Evolutionary conservation across 2,113 vertebrate genomes (phyloP), one percentile per base, ranked within the genome.

Genomic region (Mobula birostris): DNA sequence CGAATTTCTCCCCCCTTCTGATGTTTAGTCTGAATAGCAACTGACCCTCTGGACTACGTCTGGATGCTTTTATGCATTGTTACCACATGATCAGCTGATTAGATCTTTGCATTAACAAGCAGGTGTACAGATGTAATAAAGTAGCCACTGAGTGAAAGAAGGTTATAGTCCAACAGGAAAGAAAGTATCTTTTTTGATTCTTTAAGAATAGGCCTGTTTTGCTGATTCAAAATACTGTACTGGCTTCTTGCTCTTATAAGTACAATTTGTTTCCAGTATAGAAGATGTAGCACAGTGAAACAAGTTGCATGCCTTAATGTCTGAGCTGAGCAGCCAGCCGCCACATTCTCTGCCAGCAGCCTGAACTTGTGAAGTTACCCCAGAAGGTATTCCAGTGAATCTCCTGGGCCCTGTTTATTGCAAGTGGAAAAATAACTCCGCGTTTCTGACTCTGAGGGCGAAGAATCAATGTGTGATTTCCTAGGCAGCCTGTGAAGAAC

Each of bases 351-450:
- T 58, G 82, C 82, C 82, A 58, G 24, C 83, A 27, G 56, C 8
- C 27, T 88, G 85, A 63, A 88, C 29, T 63, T 32, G n/a, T 63
- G 63, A 63, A 88, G 27, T 88, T 88, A 88, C 85, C 85, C 58
- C 58, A 63, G 29, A 63, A 88, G 63, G 58, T 32, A 88, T 63
- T 32, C 58, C 12, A 66, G 85, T 63, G 58, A 88, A 63, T 14
- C 85, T 17, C 29, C 24, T 63, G 58, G 29, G 58, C 58, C 63
- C 24, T 66, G 14, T 61, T 88, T 66, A 88, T 63, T 66, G 63
- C 12, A 83, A 9, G 12, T 79, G 12, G 58, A 88, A 88, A 66
- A 66, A 88, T 88, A 14, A 63, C 85, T 88, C 14, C 58, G 63
- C 66, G 61, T 88, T 27, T 88, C 29, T 66, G 85, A 29, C 29